phyloP scores from a whole-genome alignment of 1,140 invertebrate genomes.

The Ganaspis sp. region DNA sequence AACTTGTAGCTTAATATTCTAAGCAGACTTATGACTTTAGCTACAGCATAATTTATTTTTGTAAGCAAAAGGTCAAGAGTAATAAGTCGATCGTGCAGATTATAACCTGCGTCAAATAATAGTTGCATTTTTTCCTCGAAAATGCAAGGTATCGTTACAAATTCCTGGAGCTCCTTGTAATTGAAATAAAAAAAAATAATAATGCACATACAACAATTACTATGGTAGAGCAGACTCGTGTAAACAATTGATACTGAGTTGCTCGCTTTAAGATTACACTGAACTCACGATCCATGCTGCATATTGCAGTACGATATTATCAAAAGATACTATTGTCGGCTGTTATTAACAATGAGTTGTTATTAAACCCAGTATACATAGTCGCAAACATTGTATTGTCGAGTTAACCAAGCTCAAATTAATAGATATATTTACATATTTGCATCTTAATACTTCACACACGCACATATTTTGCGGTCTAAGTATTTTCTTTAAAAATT shows the following conservation, averaged over 20 bases:
- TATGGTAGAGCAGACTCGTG: not conserved
- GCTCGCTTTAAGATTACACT: slow-evolving; percentile 64
- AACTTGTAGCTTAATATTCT: too few relatives aligned
- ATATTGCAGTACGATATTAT: slow-evolving; percentile 57
- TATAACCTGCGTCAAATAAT: not conserved
- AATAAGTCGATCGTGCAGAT: not conserved
- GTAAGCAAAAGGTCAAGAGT: not conserved
- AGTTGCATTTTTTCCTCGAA: not conserved
- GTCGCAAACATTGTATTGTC: not conserved
- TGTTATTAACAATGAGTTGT: slow-evolving; percentile 65
- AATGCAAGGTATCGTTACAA: not conserved
- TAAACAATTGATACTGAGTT: slow-evolving; percentile 61
- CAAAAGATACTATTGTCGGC: slow-evolving; percentile 68
- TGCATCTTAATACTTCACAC: not conserved
- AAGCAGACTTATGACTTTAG: not conserved
- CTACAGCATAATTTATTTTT: not conserved
- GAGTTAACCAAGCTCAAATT: not conserved
- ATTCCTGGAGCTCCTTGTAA: not conserved
- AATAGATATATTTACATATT: not conserved
- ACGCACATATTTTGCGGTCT: too few relatives aligned
- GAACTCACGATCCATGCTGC: slow-evolving; percentile 56
- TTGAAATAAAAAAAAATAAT: not conserved
- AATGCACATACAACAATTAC: not conserved
- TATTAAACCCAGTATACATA: slow-evolving; percentile 48
- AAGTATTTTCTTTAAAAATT: too few relatives aligned